Evolutionary conservation across 2,113 vertebrate genomes (phyloP), one percentile per base, ranked within the genome.

Genomic region (Cinclus mexicanus): DNA sequence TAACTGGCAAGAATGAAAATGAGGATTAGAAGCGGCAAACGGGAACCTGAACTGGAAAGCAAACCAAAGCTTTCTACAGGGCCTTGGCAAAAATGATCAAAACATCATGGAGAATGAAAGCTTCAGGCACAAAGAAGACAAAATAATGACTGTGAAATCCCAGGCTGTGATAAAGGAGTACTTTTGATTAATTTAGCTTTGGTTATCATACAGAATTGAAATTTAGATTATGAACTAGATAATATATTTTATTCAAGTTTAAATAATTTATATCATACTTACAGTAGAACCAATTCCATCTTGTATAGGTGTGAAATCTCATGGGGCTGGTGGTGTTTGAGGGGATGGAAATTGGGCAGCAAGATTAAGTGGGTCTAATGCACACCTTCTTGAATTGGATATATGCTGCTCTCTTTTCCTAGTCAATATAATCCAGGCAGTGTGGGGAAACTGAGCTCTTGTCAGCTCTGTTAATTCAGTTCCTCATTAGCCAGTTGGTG

Each of bases 1-100:
- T 90, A 91, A 95, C 87, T 74, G 92, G 67, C 69, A 95, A 87
- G 92, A 97, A 96, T 93, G 89, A 95, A 97, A 95, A 95, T 90
- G 75, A 94, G 81, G 59, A 96, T 97, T 96, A 97, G 67, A 97
- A 93, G 77, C 31, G 50, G 64, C 74, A 95, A 85, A 89, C 10
- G 1, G 87, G 91, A 94, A 96, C 63, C 93, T 97, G 94, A 72
- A 93, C 68, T 39, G 71, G 96, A 97, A 95, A 97, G 87, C 69
- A 95, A 97, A 92, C 64, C 83, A 89, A 93, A 96, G 80, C 83
- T 95, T 95, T 96, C 92, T 93, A 74, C 63, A 56, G 90, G 95
- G 87, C 49, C 69, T 95, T 83, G 75, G 80, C 86, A 89, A 76
- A 96, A 93, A 94, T n/a, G 42, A 95, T 94, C 72, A 97, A 95